Evolutionary conservation across 2,113 vertebrate species (phyloP), one percentile per base, ranked within the genome.

Genomic region (Megaleporinus macrocephalus): DNA sequence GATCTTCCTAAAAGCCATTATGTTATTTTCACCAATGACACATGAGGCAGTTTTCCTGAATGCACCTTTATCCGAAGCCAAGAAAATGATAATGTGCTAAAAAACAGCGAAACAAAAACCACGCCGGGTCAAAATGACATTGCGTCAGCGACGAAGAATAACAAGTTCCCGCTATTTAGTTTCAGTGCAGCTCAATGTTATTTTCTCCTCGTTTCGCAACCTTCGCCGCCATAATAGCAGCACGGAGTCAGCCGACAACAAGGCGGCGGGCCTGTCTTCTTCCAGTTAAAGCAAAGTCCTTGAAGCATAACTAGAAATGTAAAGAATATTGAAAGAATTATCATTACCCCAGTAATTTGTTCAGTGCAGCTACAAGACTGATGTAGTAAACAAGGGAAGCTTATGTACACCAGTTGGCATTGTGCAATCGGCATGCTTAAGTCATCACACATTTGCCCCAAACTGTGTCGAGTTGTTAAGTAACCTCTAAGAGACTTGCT

Each of bases 11-110:
- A 53, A 53, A 27, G 70, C 47, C 15, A 51, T n/a, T 62, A 29
- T 15, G 24, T n/a, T 6, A 41, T 79, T 70, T 79, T 57, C 27
- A 29, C 77, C 18, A 44, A 70, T 57, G 59, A 41, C 30, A 41
- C n/a, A 44, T n/a, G n/a, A 69, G 1, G 15, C 5, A 15, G 29
- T 30, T 70, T 26, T 24, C 44, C 16, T n/a, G 15, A 44, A 44
- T 44, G 53, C 30, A 26, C 7, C 33, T 53, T 61, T 36, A 16
- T 16, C 24, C 16, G 16, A 7, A 16, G 1, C 27, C 2, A 7
- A 18, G 13, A 5, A 72, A 63, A 15, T 4, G 5, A 73, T 29
- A 36, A 59, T 44, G 22, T 5, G 36, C 22, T 2, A 44, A 68
- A 36, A 70, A 44, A 24, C 15, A 11, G 63, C 27, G 30, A 22